Evolutionary conservation across 2,888 invertebrate species (phyloP).

Genomic region (Caenorhabditis sp.): DNA sequence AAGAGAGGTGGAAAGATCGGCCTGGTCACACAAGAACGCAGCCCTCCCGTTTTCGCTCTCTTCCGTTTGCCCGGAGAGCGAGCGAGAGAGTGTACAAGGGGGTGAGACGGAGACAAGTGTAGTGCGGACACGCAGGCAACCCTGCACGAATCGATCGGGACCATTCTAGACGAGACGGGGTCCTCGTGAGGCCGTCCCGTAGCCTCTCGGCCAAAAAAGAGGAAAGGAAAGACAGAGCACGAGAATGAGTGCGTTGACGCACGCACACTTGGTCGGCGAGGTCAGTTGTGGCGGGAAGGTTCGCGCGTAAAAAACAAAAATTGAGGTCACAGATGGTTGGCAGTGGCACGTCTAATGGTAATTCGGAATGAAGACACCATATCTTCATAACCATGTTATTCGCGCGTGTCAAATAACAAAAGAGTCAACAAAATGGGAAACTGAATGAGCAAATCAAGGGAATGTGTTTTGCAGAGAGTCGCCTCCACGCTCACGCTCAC

Average conservation of each 20-base stretch:
- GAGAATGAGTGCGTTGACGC: not conserved
- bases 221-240: no score
- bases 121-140: constrained; percentile 3
- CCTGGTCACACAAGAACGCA: constrained; percentile 16
- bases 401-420: no score
- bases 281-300: not conserved
- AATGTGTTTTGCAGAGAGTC: no score
- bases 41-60: not conserved
- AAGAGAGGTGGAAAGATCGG: constrained; percentile 5
- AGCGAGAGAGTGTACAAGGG: not conserved
- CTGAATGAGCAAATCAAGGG: no score
- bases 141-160: constrained; percentile 5
- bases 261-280: not conserved
- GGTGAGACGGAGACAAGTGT: not conserved
- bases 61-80: no score
- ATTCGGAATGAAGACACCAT: no score
- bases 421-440: no score
- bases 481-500: no score
- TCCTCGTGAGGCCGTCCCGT: not conserved
- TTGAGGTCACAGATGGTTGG: no score
- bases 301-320: no score
- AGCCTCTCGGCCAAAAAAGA: not conserved
- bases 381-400: no score
- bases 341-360: no score
- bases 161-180: not conserved